Evolutionary conservation across 2,888 invertebrate species (phyloP), one percentile per base, ranked within the genome.

Genomic region (Periphyllus acericola): DNA sequence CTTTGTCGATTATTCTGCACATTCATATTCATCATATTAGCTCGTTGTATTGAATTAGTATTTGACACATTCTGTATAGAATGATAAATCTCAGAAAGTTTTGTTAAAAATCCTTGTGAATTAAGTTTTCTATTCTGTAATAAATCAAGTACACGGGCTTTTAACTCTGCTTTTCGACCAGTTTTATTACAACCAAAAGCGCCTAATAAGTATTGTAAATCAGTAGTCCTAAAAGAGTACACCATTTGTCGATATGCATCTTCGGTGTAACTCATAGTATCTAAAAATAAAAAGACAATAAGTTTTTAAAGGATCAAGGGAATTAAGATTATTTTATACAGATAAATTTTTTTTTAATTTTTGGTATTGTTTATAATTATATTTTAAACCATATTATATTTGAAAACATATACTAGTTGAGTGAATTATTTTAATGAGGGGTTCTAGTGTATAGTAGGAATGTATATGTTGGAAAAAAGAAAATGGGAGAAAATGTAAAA

Each of bases 171-270:
- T 93, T 97, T 97, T 91, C 96, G 93, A 89, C 96, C 96, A 90
- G 94, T 94, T 92, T 95, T 95, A 91, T 95, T 95, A 91, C 95
- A 93, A 90, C 96, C 96, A 90, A 96, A 95, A 92, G 94, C 96
- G 91, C 95, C 95, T 91, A 96, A 93, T 91, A 97, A 93, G 92
- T 95, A 95, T 93, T 96, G 96, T 91, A 97, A 94, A 92, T 96
- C 96, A 92, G 95, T 95, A 90, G 96, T 96, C 91, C 96, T 94
- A 93, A 96, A 96, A 91, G 93, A 94, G 92, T 94, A 91, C 82
- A 94, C 91, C 93, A 94, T 94, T 90, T 90, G 91, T 66, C 11
- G 66, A 36, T 81, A 87, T n/a, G 40, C 32, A 17, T 87, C 87
- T 21, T 81, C 81, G 17, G 71, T 4, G 8, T 32, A 66, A 75